A percentile compares a stretch with the other conserved stretches of the same genome.
phyloP scores from a whole-genome alignment of 2,888 invertebrate species.

The Monoplex corrugatus region DNA sequence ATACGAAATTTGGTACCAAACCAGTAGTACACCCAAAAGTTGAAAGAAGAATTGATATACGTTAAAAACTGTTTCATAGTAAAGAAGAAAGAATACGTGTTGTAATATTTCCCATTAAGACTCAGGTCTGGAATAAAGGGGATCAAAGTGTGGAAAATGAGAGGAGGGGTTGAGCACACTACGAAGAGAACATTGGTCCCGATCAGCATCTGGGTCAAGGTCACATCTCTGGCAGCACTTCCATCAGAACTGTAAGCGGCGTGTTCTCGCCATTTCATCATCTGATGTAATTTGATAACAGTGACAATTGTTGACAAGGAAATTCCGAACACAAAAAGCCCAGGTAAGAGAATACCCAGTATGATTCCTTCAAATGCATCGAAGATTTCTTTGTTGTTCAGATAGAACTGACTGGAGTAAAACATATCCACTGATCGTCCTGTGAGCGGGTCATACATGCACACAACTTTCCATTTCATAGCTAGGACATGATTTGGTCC shows the following conservation, averaged over 20 bases:
- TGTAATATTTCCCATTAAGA: not conserved
- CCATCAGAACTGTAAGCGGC: not conserved
- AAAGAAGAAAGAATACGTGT: constrained; percentile 31
- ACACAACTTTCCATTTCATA: not conserved
- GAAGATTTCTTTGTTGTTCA: constrained; percentile 15
- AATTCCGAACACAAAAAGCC: not conserved
- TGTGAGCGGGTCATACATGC: constrained; percentile 5
- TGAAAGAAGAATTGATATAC: constrained; percentile 30
- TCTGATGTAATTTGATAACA: not conserved
- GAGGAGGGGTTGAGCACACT: constrained; percentile 6
- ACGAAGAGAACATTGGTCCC: constrained; percentile 24
- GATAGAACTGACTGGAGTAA: constrained; percentile 22
- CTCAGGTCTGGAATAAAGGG: constrained; percentile 34
- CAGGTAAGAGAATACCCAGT: constrained; percentile 23
- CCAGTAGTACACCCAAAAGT: constrained; percentile 27
- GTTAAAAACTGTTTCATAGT: constrained; percentile 21
- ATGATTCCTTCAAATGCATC: constrained; percentile 4
- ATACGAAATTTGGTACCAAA: constrained; percentile 25
- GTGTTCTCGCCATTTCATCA: constrained; percentile 21
- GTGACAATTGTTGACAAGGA: constrained; percentile 23
- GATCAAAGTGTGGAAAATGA: not conserved
- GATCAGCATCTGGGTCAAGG: constrained; percentile 37
- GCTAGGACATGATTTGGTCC: not conserved
- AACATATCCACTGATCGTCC: not conserved
- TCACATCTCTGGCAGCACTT: not conserved